Evolutionary conservation across 1,140 invertebrate genomes (phyloP), one percentile per base, ranked within the genome.

Genomic region (Drosophila oshimai): DNA sequence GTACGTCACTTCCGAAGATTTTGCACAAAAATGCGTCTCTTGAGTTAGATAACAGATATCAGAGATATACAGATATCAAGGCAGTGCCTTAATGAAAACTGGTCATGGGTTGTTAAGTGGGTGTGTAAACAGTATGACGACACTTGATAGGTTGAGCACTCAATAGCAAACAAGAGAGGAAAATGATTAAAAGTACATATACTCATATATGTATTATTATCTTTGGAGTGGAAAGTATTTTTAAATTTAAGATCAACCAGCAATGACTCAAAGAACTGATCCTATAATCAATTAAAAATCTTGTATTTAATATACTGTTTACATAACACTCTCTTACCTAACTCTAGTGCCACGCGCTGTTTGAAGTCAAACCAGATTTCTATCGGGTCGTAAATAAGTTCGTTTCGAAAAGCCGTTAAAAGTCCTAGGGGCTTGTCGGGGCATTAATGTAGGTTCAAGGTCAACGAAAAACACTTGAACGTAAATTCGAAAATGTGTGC

Each of bases 41-140:
- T 49, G 0, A 5, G 58, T 67, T 67, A 67, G 62, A 65, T 67
- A 67, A 67, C 29, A 33, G 20, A 33, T 26, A 45, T n/a, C n/a
- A 10, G 6, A 9, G 10, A 12, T 4, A 31, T 50, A 13, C 5
- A 34, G 24, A 29, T 33, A 26, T 26, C 51, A 4, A 3, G 3
- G 1, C 15, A 29, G 46, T 2, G 6, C 6, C 37, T 29, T 34
- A 9, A 18, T 31, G 57, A 33, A 31, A 17, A 33, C 10, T 49
- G 34, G 44, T 67, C 60, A 67, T 65, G 58, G 58, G 60, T 67
- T 67, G 62, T 67, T 65, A 67, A 67, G 60, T 65, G 22, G 36
- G 20, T 31, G n/a, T 6, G 45, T 26, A 65, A 65, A 39, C 44
- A 67, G 9, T 26, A 17, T 41, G 44, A 50, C 20, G 42, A 18